Evolutionary conservation across 2,888 invertebrate species (phyloP), one percentile per base, ranked within the genome.

Genomic region (Eilema caniola): DNA sequence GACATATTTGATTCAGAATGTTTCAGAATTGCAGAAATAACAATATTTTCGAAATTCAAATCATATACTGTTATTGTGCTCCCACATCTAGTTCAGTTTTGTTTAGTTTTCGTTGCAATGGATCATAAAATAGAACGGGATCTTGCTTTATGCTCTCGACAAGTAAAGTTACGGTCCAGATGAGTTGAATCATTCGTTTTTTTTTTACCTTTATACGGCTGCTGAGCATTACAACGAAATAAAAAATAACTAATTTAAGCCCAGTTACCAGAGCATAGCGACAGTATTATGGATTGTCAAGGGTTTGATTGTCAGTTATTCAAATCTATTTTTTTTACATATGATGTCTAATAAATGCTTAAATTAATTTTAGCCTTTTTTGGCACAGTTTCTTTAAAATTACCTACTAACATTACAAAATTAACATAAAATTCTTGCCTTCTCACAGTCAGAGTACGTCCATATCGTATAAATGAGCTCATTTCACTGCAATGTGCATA

Each of bases 371-470:
- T 41, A 41, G 41, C 16, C 16, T 41, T 16, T 14, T 16, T 41
- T 41, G 41, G 41, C 16, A 4, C 16, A 41, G 3, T 3, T 41
- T 41, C 0, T 16, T 41, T 41, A 37, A 37, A 37, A 1, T 12
- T 12, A 37, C 3, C n/a, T 37, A 37, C 5, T 28, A 28, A 33
- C 37, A 37, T 56, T 7, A 56, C 23, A 37, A 66, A 25, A 28
- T 79, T 82, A 83, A 81, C 76, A 84, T 84, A 81, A 82, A 74
- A 23, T 69, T 25, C 64, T 62, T 66, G 67, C 72, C 74, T 80
- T 78, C 68, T 83, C 72, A 79, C 81, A 75, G 72, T 33, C 7
- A 14, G n/a, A 24, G 37, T 60, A 41, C 53, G n/a, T 37, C 37
- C 69, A 64, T 68, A 59, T 66, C 64, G 72, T 66, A 77, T 68